A percentile compares a stretch with the other conserved stretches of the same genome.
These are phyloP conservation scores for Alcedo atthis DNA, from an alignment of 2,797 vertebrate genomes.

Conservation along the genomic window DNA sequence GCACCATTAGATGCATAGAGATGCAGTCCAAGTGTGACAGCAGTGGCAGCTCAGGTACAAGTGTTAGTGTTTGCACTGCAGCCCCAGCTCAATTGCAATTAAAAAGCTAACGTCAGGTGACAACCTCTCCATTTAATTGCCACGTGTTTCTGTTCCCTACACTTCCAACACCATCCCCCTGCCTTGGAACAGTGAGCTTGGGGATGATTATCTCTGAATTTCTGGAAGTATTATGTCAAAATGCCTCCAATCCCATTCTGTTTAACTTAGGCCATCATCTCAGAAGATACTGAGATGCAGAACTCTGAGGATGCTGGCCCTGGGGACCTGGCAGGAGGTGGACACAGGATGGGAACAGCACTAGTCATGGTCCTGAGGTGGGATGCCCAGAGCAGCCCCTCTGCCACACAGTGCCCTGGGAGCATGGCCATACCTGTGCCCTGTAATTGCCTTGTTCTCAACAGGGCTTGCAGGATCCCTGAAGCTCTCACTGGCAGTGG, in stretches of 20 bases:
- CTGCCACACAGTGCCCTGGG: no score
- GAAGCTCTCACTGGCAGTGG: neutral
- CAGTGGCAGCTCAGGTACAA: conserved; percentile 28
- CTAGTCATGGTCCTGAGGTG: neutral
- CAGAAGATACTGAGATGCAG: conserved; percentile 7
- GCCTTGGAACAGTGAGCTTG: neutral
- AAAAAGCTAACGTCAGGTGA: neutral
- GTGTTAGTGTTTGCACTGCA: conserved; percentile 20
- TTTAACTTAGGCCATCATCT: conserved; percentile 3
- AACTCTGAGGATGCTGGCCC: neutral
- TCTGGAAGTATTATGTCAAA: conserved; percentile 5
- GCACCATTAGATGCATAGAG: conserved; percentile 30
- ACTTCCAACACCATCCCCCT: neutral
- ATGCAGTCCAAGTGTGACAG: conserved; percentile 24
- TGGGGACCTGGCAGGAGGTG: neutral
- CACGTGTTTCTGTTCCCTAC: neutral
- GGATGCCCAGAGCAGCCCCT: no score
- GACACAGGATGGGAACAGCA: neutral
- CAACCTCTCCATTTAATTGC: conserved; percentile 24
- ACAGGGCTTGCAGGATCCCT: neutral
- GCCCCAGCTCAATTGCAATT: conserved; percentile 13
- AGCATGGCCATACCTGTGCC: neutral
- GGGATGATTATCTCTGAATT: neutral
- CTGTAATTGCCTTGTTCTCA: neutral
- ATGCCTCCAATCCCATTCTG: neutral